These are phyloP conservation scores for Irena cyanogastra DNA, from an alignment of 2,113 vertebrate genomes.

Conservation along the genomic window DNA sequence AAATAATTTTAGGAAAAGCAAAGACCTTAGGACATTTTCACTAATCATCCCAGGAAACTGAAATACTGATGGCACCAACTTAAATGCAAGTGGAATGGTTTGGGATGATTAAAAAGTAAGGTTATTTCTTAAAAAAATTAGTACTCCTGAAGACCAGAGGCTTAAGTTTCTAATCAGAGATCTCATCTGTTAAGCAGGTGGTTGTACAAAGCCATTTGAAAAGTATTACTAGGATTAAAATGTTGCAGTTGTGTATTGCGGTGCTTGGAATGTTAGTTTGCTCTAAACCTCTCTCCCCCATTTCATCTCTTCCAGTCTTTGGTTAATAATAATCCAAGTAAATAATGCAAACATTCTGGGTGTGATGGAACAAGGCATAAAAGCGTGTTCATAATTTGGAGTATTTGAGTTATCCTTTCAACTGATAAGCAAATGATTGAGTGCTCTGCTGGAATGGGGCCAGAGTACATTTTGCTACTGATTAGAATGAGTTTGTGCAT, in stretches of 20 bases:
- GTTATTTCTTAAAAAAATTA: not conserved
- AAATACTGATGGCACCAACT: not conserved
- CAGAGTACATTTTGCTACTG: not conserved
- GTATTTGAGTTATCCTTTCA: not conserved
- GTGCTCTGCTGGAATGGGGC: constrained; percentile 1
- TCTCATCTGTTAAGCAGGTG: constrained; percentile 26
- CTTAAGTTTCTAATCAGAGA: not conserved
- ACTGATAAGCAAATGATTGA: constrained; percentile 40
- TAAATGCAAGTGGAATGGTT: not conserved
- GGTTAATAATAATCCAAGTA: not conserved
- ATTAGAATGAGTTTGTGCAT: not conserved
- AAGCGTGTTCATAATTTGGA: constrained; percentile 10
- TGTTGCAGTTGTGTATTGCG: not conserved
- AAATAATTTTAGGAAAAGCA: not conserved
- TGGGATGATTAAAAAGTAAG: not conserved
- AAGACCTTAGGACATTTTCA: not conserved
- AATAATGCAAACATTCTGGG: constrained; percentile 27
- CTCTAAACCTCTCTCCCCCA: not conserved
- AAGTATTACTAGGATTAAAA: constrained; percentile 6
- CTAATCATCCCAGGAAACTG: not conserved
- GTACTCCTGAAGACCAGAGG: not conserved
- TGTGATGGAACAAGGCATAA: constrained; percentile 21
- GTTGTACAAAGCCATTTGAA: not conserved
- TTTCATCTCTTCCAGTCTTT: not conserved
- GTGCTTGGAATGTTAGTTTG: not conserved